These are phyloP conservation scores for Drosophila nikananu DNA, from an alignment of 1,140 invertebrate genomes.

Conservation along the genomic window DNA sequence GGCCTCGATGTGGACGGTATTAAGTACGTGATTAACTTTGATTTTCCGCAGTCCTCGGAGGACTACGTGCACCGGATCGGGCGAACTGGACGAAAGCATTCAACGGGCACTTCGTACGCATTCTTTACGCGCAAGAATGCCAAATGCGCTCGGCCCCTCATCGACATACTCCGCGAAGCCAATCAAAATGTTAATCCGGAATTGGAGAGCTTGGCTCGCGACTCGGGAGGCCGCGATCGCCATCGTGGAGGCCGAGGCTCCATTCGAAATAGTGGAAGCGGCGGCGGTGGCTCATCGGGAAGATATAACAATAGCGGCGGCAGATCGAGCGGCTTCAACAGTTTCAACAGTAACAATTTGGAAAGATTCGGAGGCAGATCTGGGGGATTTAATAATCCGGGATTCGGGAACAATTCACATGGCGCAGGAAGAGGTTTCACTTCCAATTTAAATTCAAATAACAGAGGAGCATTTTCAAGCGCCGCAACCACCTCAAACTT, in stretches of 20 bases:
- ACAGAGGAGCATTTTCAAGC: neutral
- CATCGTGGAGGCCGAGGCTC: slow-evolving; percentile 48
- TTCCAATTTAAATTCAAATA: slow-evolving; percentile 16
- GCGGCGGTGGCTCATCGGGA: slow-evolving; percentile 7
- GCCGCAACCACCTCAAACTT: neutral
- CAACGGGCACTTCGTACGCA: slow-evolving; percentile 74
- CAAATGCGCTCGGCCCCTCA: slow-evolving; percentile 93
- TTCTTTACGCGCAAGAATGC: slow-evolving; percentile 77
- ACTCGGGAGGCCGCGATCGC: slow-evolving; percentile 41
- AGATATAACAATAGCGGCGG: slow-evolving; percentile 20
- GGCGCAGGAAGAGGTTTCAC: slow-evolving; percentile 20
- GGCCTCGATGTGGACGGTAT: slow-evolving; percentile 99
- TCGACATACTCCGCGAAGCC: slow-evolving; percentile 95
- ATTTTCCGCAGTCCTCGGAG: slow-evolving; percentile 98
- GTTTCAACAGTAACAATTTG: neutral
- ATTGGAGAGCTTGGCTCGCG: slow-evolving; percentile 87
- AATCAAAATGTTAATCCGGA: slow-evolving; percentile 88
- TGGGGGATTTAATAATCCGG: slow-evolving; percentile 14
- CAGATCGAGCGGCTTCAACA: slow-evolving; percentile 24
- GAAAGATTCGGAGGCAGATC: slow-evolving; percentile 5
- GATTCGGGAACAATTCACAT: slow-evolving; percentile 19
- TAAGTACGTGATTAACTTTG: slow-evolving; percentile 99
- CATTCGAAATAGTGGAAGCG: slow-evolving; percentile 4
- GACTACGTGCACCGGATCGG: slow-evolving; percentile 99
- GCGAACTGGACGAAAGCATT: slow-evolving; percentile 92